phyloP scores from a whole-genome alignment of 2,888 invertebrate species.

The Clepsis dumicolana region DNA sequence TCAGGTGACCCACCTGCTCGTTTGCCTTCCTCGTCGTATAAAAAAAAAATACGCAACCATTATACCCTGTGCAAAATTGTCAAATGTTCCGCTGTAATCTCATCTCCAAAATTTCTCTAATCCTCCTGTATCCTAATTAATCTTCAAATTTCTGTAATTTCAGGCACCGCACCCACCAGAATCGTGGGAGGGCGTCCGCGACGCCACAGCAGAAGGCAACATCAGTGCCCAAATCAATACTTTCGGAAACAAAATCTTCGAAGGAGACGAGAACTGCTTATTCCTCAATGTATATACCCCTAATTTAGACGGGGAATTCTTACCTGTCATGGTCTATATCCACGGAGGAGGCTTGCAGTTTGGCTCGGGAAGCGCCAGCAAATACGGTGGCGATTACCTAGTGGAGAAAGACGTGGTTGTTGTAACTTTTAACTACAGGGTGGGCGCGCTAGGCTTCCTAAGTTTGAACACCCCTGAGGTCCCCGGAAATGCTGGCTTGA shows the following conservation, averaged over 20 bases:
- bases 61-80: too few species aligned
- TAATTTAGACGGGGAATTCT: conserved; percentile 77
- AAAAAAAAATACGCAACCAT: too few species aligned
- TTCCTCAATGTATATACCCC: conserved; percentile 90
- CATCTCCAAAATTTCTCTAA: too few species aligned
- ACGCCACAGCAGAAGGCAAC: conserved; percentile 87
- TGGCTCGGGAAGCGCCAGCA: conserved; percentile 81
- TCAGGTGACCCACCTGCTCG: too few species aligned
- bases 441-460: conserved; percentile 76
- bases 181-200: conserved; percentile 86
- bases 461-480: conserved; percentile 77
- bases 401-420: conserved; percentile 86
- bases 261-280: conserved; percentile 89
- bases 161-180: conserved; percentile 86
- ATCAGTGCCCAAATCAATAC: conserved; percentile 86
- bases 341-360: conserved; percentile 84
- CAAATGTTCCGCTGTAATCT: too few species aligned
- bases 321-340: conserved; percentile 86
- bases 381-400: conserved; percentile 82
- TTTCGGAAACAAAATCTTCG: conserved; percentile 68
- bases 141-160: conserved; percentile 49
- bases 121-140: neutral
- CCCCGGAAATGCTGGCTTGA: conserved; percentile 79
- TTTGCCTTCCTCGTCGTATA: too few species aligned
- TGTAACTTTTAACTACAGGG: conserved; percentile 86